phyloP scores from a whole-genome alignment of 2,113 vertebrate genomes.

The Nannospalax galili region DNA sequence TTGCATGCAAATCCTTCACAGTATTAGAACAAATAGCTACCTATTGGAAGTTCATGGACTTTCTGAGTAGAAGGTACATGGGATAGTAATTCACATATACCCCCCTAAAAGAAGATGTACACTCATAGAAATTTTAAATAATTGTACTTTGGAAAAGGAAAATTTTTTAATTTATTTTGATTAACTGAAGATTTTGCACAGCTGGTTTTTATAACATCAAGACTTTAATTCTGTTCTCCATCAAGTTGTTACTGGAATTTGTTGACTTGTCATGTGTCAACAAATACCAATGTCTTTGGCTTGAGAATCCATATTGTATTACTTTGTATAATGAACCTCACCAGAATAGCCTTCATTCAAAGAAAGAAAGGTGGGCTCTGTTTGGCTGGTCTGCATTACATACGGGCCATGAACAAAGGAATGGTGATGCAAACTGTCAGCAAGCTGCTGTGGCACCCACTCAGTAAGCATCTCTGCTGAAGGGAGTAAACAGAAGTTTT shows the following conservation, averaged over 20 bases:
- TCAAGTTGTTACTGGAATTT: background rate
- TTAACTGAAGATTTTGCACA: slow-evolving; percentile 1
- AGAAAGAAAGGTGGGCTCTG: background rate
- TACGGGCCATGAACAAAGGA: background rate
- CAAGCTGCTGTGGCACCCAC: background rate
- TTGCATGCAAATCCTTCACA: background rate
- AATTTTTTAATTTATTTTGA: slow-evolving; percentile 18
- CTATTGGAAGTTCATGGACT: too few species aligned
- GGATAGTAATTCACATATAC: background rate
- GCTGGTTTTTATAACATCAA: background rate
- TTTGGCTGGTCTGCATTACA: background rate
- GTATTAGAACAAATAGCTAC: background rate
- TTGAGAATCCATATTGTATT: slow-evolving; percentile 25
- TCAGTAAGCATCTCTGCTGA: background rate
- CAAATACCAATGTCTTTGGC: background rate
- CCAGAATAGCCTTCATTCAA: slow-evolving; percentile 6
- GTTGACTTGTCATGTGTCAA: background rate
- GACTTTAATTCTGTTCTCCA: background rate
- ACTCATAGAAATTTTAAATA: background rate
- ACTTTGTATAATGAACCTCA: slow-evolving; percentile 10
- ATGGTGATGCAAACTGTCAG: background rate
- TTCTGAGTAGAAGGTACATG: background rate
- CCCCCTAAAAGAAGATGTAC: background rate
- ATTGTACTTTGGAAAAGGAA: background rate
- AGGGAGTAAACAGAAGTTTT: background rate